Evolutionary conservation across 2,888 invertebrate genomes (phyloP), one percentile per base, ranked within the genome.

Genomic region (Yponomeuta evonymella): DNA sequence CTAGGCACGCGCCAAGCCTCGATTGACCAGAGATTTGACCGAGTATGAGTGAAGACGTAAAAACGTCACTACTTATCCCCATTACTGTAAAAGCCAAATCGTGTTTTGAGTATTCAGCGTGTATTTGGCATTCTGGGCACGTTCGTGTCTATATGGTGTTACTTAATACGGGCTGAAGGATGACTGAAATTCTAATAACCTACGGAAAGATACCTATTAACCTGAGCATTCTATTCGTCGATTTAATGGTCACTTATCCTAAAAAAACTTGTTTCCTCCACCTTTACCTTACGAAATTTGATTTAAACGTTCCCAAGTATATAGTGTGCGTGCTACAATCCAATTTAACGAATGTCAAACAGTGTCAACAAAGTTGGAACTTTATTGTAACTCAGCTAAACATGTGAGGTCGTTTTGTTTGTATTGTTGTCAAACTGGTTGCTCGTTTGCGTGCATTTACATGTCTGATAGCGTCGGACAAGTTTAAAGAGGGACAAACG

Each of bases 11-110:
- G 78, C 77, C 75, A 75, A 70, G 74, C 43, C 33, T 75, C 80
- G 79, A 83, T 83, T 84, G 83, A 85, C 84, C 82, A 81, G 82
- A 83, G 82, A 83, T 83, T 86, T 83, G 36, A 9, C 67, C 48
- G 51, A 68, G 43, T 43, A 43, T 43, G 30, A 51, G 68, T 51
- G 68, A 51, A 48, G 68, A 51, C 11, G 68, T 51, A 68, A 51
- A 65, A 68, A 68, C 43, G 43, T 67, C 67, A 36, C 33, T 65
- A 30, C 30, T 43, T 43, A 43, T 15, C 15, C 51, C 51, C 51
- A 58, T 58, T 58, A 58, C 51, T 30, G 33, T 65, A 43, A 67
- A 36, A 36, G 66, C 30, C 30, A 36, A 66, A 36, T 30, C 66
- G 36, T 66, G 66, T 66, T 65, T 30, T 30, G 15, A 58, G 51